phyloP scores from a whole-genome alignment of 1,140 invertebrate genomes.

The Globodera ellingtonae region DNA sequence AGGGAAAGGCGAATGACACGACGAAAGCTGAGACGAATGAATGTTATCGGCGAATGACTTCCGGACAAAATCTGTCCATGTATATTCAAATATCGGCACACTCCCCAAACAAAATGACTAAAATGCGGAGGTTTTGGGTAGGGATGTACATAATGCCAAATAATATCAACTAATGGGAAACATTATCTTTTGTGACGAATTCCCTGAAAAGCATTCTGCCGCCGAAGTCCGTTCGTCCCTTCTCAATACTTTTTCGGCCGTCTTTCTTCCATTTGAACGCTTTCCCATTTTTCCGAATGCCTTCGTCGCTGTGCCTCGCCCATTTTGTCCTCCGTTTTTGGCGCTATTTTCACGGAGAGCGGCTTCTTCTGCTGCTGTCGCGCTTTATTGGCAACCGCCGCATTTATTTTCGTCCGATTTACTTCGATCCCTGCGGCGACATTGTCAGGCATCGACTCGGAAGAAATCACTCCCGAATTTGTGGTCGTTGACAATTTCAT shows the following conservation, averaged over 20 bases:
- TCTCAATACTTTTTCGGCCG: not conserved
- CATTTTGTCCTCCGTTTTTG: conserved; percentile 5
- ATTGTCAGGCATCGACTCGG: conserved; percentile 19
- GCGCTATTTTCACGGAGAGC: not conserved
- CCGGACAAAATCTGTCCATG: too few relatives aligned
- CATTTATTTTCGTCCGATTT: conserved; percentile 8
- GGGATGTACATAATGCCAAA: too few relatives aligned
- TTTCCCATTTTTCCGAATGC: not conserved
- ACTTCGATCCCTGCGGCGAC: not conserved
- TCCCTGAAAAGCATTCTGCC: too few relatives aligned
- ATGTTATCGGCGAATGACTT: too few relatives aligned
- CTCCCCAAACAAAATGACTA: too few relatives aligned
- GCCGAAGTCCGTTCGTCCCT: not conserved
- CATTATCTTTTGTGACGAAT: too few relatives aligned
- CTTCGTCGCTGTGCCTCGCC: not conserved
- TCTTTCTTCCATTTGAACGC: not conserved
- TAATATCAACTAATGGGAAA: too few relatives aligned
- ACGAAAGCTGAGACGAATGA: too few relatives aligned
- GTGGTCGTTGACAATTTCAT: conserved; percentile 25
- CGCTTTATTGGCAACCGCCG: not conserved
- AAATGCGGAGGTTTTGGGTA: too few relatives aligned
- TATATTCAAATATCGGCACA: too few relatives aligned
- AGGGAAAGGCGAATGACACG: too few relatives aligned
- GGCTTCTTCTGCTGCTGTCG: conserved; percentile 12
- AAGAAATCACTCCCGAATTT: conserved; percentile 14